Evolutionary conservation across 2,113 vertebrate species (phyloP).

Genomic region (Vanacampus margaritifer): DNA sequence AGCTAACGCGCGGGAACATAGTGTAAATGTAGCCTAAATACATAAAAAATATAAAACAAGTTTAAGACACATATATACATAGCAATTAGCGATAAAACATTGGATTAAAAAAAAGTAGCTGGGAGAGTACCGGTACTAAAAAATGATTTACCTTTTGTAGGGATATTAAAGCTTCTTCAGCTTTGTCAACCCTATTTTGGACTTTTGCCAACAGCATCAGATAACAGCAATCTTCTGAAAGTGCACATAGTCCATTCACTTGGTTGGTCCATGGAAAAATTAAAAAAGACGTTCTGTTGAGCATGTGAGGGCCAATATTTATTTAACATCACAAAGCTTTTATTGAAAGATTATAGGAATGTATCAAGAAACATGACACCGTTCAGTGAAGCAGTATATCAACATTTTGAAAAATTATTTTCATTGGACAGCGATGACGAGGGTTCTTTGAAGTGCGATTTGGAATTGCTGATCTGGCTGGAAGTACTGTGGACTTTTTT

Average conservation of each 20-base stretch:
- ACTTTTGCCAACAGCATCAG: constrained; percentile 88
- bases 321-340: neutral
- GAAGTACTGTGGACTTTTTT: neutral
- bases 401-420: too few species aligned
- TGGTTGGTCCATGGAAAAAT: constrained; percentile 14
- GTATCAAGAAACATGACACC: too few species aligned
- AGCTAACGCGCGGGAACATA: too few species aligned
- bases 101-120: neutral
- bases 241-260: constrained; percentile 83
- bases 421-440: too few species aligned
- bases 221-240: constrained; percentile 86
- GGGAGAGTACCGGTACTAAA: neutral
- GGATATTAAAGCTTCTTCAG: constrained; percentile 78
- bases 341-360: neutral
- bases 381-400: too few species aligned
- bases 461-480: neutral
- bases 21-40: too few species aligned
- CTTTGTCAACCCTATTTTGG: constrained; percentile 85
- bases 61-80: too few species aligned
- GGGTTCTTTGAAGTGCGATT: neutral
- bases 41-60: too few species aligned
- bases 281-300: neutral
- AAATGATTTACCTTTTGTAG: constrained; percentile 79
- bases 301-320: neutral
- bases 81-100: neutral